Conservation (phyloP, 2,888 invertebrate genomes). For the Hypomecis punctinalis region DNA sequence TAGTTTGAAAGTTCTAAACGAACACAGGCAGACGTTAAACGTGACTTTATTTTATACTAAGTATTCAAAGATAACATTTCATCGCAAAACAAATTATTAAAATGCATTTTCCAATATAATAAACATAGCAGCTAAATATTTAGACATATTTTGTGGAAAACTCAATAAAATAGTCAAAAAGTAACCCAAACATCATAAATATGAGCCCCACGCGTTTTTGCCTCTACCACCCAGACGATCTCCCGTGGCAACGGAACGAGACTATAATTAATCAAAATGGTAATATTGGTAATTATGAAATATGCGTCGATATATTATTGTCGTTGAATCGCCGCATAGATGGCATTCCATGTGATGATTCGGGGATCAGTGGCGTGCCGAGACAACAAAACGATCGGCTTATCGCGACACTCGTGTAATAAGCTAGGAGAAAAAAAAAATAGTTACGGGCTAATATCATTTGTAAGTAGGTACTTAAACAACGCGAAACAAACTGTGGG, state of each 20-base stretch:
- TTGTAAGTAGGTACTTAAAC: too few relatives aligned
- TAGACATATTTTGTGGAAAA: neutral
- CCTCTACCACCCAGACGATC: constrained; percentile 55
- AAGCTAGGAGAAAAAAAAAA: too few relatives aligned
- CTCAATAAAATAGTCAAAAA: neutral
- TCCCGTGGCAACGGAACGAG: constrained; percentile 51
- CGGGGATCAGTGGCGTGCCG: constrained; percentile 29
- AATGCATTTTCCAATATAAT: too few relatives aligned
- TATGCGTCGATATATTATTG: constrained; percentile 74
- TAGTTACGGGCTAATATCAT: too few relatives aligned
- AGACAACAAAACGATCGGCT: neutral
- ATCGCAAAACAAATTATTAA: too few relatives aligned
- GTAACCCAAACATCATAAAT: neutral
- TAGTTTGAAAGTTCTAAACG: too few relatives aligned
- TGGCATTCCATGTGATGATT: constrained; percentile 57
- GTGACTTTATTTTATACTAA: too few relatives aligned
- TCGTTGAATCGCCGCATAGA: constrained; percentile 57
- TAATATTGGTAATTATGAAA: constrained; percentile 68
- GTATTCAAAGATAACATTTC: too few relatives aligned
- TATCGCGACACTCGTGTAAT: too few relatives aligned
- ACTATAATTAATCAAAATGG: constrained; percentile 51
- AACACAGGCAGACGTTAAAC: too few relatives aligned
- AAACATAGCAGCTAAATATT: too few relatives aligned
- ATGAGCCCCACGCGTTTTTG: constrained; percentile 22
- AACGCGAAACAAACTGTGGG: too few relatives aligned